These are phyloP conservation scores for Autographa pulchrina DNA, from an alignment of 2,888 invertebrate species.

Conservation along the genomic window DNA sequence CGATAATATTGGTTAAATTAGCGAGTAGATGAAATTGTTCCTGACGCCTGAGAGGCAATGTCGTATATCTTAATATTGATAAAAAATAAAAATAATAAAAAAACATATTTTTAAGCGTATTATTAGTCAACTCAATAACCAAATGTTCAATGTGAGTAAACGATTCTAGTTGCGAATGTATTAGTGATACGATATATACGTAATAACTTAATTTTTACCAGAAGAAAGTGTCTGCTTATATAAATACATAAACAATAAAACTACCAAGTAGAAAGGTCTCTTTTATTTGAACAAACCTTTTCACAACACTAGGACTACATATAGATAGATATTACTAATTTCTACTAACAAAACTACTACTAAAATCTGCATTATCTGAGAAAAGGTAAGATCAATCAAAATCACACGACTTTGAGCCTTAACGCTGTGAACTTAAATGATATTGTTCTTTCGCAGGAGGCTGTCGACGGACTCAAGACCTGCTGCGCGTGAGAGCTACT, in stretches of 20 bases:
- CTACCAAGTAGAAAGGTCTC: constrained; percentile 84
- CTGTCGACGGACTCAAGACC: constrained; percentile 94
- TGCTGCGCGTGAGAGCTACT: constrained; percentile 96
- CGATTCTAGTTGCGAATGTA: constrained; percentile 88
- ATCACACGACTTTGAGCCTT: constrained; percentile 17
- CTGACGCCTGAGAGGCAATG: constrained; percentile 88
- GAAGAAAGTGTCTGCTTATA: constrained; percentile 88
- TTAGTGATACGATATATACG: constrained; percentile 89
- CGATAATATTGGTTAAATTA: constrained; percentile 84
- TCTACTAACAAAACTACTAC: constrained; percentile 50
- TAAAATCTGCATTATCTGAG: constrained; percentile 39
- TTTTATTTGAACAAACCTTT: constrained; percentile 50
- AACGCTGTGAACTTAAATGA: constrained; percentile 16
- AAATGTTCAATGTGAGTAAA: constrained; percentile 89
- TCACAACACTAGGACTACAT: constrained; percentile 7
- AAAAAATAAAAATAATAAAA: constrained; percentile 66
- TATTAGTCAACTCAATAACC: constrained; percentile 87
- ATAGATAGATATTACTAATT: constrained; percentile 8
- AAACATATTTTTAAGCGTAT: constrained; percentile 78
- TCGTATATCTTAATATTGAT: constrained; percentile 84
- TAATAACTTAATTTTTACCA: constrained; percentile 89
- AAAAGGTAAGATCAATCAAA: constrained; percentile 57
- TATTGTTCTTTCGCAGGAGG: constrained; percentile 79
- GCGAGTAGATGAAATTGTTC: constrained; percentile 89
- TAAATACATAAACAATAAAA: constrained; percentile 86